Percentiles rank a stretch among this genome's conserved stretches.
Conservation (phyloP, 2,797 vertebrate species). For the Pristis pectinata region DNA sequence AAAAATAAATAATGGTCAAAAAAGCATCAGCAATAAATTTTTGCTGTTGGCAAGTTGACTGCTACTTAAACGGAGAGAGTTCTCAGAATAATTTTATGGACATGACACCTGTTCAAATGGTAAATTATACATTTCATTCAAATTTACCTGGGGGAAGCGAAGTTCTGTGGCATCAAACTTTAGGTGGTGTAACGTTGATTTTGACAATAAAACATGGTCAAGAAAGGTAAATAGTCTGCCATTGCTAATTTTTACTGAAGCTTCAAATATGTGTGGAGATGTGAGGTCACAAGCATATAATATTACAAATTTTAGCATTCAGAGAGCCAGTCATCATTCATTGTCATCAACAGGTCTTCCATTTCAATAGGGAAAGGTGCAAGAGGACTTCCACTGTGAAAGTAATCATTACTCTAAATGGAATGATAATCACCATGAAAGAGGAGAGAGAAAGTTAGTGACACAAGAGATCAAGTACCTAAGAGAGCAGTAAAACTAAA, state of each 20-base stretch:
- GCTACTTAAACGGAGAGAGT: background rate
- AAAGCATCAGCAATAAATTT: background rate
- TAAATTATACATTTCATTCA: background rate
- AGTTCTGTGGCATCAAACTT: background rate
- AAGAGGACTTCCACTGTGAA: background rate
- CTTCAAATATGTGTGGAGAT: background rate
- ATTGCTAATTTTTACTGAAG: background rate
- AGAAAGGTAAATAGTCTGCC: background rate
- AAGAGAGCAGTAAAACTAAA: too few species aligned
- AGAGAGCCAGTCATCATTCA: background rate
- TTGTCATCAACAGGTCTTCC: background rate
- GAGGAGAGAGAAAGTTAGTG: background rate
- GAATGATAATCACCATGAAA: background rate
- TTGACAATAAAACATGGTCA: background rate
- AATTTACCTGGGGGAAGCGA: background rate
- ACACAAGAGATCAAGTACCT: too few species aligned
- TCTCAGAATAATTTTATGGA: background rate
- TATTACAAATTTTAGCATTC: background rate
- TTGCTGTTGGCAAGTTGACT: background rate
- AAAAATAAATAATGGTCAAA: background rate
- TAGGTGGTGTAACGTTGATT: background rate
- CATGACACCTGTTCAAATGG: background rate
- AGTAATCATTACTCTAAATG: background rate
- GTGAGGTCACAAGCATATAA: background rate
- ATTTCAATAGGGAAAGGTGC: background rate